Evolutionary conservation across 2,888 invertebrate genomes (phyloP).

Genomic region (Tortricodes alternella): DNA sequence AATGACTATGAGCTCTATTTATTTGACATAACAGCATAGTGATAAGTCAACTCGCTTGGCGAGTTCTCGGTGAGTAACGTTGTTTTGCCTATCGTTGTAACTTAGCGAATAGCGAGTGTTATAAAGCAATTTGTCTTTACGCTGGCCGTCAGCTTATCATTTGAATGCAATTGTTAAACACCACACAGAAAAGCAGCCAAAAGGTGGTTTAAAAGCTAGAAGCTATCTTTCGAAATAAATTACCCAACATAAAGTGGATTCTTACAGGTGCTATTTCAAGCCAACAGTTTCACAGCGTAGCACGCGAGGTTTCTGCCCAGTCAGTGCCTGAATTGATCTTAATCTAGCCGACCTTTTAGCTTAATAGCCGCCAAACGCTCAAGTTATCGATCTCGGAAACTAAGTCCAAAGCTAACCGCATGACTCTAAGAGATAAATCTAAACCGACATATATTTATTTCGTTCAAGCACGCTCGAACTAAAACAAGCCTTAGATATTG

Average conservation of each 20-base stretch:
- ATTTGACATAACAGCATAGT: too few relatives aligned
- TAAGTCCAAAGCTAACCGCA: constrained; percentile 30
- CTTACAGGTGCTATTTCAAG: neutral
- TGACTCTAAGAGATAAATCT: constrained; percentile 26
- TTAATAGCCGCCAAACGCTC: constrained; percentile 43
- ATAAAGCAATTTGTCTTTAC: too few relatives aligned
- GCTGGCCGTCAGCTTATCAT: too few relatives aligned
- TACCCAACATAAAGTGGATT: neutral
- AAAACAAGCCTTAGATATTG: too few relatives aligned
- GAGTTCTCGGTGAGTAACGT: too few relatives aligned
- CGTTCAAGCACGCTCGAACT: constrained; percentile 35
- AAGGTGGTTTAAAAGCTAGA: neutral
- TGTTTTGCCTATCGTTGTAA: too few relatives aligned
- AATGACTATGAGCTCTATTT: too few relatives aligned
- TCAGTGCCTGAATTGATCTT: neutral
- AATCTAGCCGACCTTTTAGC: constrained; percentile 40
- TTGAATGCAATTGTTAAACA: too few relatives aligned
- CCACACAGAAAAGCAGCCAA: neutral
- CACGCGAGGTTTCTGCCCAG: neutral
- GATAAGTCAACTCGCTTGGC: too few relatives aligned
- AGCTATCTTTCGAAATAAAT: neutral
- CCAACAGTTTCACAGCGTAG: neutral
- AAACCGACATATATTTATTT: constrained; percentile 22
- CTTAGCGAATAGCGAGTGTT: too few relatives aligned
- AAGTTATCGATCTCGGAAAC: constrained; percentile 40